Conservation (phyloP, 2,888 invertebrate genomes). For the Cephus pygmeus region DNA sequence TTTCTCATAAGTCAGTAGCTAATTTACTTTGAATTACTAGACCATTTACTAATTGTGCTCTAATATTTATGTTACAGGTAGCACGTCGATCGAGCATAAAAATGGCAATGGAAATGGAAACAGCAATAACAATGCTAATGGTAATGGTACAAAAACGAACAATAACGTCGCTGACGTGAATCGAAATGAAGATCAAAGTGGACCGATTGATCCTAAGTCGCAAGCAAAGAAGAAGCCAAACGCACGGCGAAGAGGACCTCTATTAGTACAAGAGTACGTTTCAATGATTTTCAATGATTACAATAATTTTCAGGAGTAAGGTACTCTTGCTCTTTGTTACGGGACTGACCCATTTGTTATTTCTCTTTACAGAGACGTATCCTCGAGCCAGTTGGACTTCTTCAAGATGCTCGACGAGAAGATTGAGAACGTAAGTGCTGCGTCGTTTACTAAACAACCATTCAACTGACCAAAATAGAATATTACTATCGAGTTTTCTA, state of each 20-base stretch:
- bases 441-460: no score
- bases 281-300: constrained; percentile 6
- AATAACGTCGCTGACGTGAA: constrained; percentile 61
- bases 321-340: no score
- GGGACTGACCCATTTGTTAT: constrained; percentile 12
- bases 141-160: constrained; percentile 59
- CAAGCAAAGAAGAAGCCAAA: constrained; percentile 59
- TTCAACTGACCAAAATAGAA: no score
- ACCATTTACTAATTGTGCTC: no score
- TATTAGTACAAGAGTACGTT: constrained; percentile 70
- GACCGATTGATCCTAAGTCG: constrained; percentile 50
- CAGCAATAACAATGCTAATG: constrained; percentile 39
- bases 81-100: constrained; percentile 60
- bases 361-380: constrained; percentile 80
- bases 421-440: constrained; percentile 82
- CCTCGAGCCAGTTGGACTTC: constrained; percentile 90
- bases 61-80: constrained; percentile 45
- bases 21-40: no score
- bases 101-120: constrained; percentile 51
- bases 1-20: no score
- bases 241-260: constrained; percentile 67
- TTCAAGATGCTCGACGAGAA: constrained; percentile 94
- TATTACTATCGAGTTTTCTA: no score
- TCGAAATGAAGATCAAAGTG: constrained; percentile 60
- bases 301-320: background rate